Evolutionary conservation across 2,888 invertebrate species (phyloP).

Genomic region (Eudasyphora cyanicolor): DNA sequence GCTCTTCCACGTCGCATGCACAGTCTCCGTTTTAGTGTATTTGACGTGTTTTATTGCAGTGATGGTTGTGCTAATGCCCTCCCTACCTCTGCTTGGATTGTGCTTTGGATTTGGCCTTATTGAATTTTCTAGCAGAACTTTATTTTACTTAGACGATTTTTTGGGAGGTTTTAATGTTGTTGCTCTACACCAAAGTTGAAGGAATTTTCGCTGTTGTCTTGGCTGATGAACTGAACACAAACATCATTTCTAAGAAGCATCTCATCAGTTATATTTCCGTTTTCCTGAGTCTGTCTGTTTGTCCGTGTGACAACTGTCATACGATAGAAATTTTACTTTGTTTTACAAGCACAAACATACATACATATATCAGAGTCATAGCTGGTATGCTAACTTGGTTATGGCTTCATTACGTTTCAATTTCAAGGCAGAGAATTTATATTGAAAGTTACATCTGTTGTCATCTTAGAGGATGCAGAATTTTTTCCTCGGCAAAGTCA

Average conservation of each 20-base stretch:
- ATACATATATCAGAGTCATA: not conserved
- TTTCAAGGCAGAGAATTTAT: slow-evolving; percentile 40
- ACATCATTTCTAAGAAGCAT: slow-evolving; percentile 21
- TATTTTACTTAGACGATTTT: slow-evolving; percentile 43
- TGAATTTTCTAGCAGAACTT: slow-evolving; percentile 42
- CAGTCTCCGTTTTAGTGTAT: not conserved
- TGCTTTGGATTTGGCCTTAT: slow-evolving; percentile 13
- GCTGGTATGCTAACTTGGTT: slow-evolving; percentile 39
- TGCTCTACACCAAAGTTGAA: not conserved
- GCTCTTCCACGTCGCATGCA: not conserved
- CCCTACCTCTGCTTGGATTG: not conserved
- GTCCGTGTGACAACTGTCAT: slow-evolving; percentile 20
- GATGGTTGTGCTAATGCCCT: not conserved
- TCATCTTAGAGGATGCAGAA: slow-evolving; percentile 67
- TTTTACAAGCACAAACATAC: not conserved
- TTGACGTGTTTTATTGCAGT: not conserved
- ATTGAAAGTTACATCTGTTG: slow-evolving; percentile 59
- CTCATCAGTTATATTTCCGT: slow-evolving; percentile 72
- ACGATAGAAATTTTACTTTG: not conserved
- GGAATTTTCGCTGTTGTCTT: not conserved
- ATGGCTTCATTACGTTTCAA: slow-evolving; percentile 45
- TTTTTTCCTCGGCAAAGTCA: slow-evolving; percentile 15
- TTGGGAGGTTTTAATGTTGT: slow-evolving; percentile 15
- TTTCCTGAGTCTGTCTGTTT: slow-evolving; percentile 67
- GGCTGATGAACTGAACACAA: not conserved